Percentiles rank a stretch among this genome's conserved stretches.
Conservation (phyloP, 2,113 vertebrate genomes). For the Euleptes europaea region DNA sequence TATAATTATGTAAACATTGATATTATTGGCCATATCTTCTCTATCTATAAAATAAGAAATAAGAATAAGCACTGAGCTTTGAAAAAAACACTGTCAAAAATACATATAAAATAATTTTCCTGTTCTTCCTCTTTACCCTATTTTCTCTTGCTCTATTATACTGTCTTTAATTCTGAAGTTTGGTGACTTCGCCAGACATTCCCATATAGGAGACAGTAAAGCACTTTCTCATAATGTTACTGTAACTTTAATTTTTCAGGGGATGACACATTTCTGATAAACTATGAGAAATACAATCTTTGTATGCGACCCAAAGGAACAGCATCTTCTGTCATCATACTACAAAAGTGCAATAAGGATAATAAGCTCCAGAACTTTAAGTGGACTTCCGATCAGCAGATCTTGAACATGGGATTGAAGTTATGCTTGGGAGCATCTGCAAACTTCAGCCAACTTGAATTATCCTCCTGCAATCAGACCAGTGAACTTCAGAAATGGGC, state of each 20-base stretch:
- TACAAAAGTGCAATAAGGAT: conserved; percentile 71
- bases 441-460: conserved; percentile 70
- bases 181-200: neutral
- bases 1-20: neutral
- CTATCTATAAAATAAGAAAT: neutral
- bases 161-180: neutral
- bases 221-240: neutral
- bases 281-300: conserved; percentile 86
- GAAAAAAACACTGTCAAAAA: no score
- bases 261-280: conserved; percentile 83
- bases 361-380: conserved; percentile 83
- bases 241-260: neutral
- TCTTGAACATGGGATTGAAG: conserved; percentile 86
- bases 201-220: neutral
- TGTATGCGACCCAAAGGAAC: conserved; percentile 77
- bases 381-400: conserved; percentile 83
- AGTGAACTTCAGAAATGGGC: conserved; percentile 87
- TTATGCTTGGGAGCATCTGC: conserved; percentile 82
- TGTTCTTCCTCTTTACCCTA: neutral
- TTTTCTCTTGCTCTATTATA: neutral
- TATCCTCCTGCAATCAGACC: conserved; percentile 81
- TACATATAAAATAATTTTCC: no score
- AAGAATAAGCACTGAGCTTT: neutral
- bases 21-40: neutral
- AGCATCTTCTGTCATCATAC: conserved; percentile 61